Percentiles rank a stretch among this genome's conserved stretches.
Conservation (phyloP, 2,797 vertebrate genomes). For the Danionella dracula region DNA sequence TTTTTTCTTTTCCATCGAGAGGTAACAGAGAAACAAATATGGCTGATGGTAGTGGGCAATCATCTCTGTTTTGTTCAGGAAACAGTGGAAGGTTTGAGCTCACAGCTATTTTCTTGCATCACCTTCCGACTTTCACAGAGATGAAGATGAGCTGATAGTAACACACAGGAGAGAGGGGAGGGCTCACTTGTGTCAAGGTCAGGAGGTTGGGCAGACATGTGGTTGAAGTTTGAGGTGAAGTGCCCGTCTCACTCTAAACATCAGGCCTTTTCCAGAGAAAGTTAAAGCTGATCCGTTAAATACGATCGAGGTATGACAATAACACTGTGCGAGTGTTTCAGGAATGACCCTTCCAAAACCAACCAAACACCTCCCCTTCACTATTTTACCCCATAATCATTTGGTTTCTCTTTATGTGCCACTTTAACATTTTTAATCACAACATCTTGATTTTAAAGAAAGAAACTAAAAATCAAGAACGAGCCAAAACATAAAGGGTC, state of each 20-base stretch:
- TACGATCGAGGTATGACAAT: conserved; percentile 65
- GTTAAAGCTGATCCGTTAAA: conserved; percentile 69
- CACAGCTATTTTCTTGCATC: conserved; percentile 16
- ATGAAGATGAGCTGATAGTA: conserved; percentile 29
- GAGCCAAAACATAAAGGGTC: conserved; percentile 39
- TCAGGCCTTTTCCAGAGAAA: conserved; percentile 50
- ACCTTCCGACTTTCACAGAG: conserved; percentile 56
- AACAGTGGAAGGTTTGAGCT: conserved; percentile 11
- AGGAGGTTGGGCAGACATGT: neutral
- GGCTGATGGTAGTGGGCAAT: conserved; percentile 4
- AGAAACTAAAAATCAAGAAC: conserved; percentile 45
- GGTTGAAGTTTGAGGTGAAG: conserved; percentile 13
- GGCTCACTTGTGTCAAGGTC: conserved; percentile 32
- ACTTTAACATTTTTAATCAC: conserved; percentile 50
- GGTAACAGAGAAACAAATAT: conserved; percentile 14
- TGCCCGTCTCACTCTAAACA: conserved; percentile 45
- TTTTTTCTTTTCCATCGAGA: conserved; percentile 11
- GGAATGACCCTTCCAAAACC: conserved; percentile 53
- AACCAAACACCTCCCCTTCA: conserved; percentile 41
- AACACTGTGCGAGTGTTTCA: conserved; percentile 55
- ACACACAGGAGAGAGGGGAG: conserved; percentile 25
- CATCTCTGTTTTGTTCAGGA: conserved; percentile 1
- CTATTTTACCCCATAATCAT: conserved; percentile 51
- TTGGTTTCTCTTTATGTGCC: conserved; percentile 67
- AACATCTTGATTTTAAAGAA: conserved; percentile 44